Conservation (phyloP, 2,113 vertebrate genomes). For the Rhinopithecus roxellana region DNA sequence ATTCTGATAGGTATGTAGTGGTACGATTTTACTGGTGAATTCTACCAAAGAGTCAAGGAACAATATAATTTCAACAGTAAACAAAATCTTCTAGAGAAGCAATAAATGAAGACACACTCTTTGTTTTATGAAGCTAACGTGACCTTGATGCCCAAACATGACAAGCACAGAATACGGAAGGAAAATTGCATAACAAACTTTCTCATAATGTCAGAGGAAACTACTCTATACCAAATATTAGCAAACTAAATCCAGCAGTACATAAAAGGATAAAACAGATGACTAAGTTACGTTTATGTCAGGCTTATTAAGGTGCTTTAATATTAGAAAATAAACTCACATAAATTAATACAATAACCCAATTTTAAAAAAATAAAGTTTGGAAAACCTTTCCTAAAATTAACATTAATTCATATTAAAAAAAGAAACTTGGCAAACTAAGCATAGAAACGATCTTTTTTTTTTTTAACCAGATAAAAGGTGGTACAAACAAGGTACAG, state of each 20-base stretch:
- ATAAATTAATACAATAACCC: not conserved
- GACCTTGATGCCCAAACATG: not conserved
- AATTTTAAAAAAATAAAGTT: not conserved
- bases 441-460: not conserved
- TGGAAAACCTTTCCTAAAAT: not conserved
- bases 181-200: not conserved
- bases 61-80: not conserved
- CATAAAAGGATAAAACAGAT: not conserved
- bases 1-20: not conserved
- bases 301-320: not conserved
- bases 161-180: not conserved
- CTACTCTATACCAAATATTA: not conserved
- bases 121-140: not conserved
- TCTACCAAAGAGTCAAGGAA: not conserved
- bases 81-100: not conserved
- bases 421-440: not conserved
- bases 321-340: not conserved
- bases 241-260: not conserved
- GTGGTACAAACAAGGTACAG: not conserved
- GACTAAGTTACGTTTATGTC: not conserved
- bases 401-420: not conserved
- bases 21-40: not conserved
- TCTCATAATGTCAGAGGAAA: not conserved
- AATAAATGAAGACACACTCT: not conserved
- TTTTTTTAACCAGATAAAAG: not conserved